These are phyloP conservation scores for Chloroceryle aenea DNA, from an alignment of 2,113 vertebrate species.

Conservation along the genomic window DNA sequence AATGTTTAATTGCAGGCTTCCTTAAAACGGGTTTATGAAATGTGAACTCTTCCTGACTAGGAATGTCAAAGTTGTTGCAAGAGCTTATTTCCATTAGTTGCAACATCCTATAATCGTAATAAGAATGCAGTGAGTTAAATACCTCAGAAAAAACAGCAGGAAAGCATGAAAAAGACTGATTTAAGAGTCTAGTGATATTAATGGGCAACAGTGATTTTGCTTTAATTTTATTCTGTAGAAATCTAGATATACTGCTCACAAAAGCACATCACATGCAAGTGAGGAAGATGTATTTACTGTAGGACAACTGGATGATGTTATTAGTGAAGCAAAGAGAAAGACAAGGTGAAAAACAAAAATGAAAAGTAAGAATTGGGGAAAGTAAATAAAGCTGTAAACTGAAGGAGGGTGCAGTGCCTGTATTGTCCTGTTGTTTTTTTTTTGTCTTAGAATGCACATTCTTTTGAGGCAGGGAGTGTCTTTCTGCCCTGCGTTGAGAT, in stretches of 20 bases:
- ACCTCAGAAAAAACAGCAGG: neutral
- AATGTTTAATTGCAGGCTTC: neutral
- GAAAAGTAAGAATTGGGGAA: neutral
- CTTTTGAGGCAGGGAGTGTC: neutral
- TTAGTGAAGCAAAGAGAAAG: neutral
- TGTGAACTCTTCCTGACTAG: neutral
- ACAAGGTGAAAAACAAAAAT: neutral
- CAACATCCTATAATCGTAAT: constrained; percentile 1
- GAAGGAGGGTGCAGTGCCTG: neutral
- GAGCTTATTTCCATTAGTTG: constrained; percentile 5
- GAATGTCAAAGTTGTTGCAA: constrained; percentile 8
- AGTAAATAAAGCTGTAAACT: neutral
- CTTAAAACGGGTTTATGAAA: neutral
- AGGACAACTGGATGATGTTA: neutral
- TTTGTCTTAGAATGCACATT: neutral
- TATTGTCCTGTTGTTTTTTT: neutral
- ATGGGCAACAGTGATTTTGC: neutral
- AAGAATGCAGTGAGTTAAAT: neutral
- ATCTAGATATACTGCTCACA: neutral
- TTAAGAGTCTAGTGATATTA: neutral
- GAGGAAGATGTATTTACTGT: neutral
- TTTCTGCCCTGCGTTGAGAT: neutral
- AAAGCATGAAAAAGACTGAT: neutral
- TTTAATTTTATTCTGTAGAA: neutral
- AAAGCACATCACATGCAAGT: neutral